Conservation (phyloP, 2,888 invertebrate species). For the Bedellia somnulentella region DNA sequence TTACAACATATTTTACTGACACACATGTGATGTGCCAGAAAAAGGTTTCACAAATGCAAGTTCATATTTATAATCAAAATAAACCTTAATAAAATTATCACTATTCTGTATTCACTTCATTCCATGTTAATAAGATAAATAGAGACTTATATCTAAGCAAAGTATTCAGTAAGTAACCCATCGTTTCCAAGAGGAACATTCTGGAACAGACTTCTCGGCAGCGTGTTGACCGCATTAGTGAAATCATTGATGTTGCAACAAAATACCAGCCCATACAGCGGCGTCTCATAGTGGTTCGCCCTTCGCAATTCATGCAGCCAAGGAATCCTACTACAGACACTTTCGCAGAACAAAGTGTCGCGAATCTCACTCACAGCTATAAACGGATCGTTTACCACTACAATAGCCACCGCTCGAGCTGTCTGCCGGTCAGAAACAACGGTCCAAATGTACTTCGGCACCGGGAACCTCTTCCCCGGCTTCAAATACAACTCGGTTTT, state of each 20-base stretch:
- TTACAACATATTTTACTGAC: too few relatives aligned
- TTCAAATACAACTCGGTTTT: conserved; percentile 13
- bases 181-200: conserved; percentile 17
- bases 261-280: conserved; percentile 34
- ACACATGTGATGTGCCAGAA: too few relatives aligned
- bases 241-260: conserved; percentile 34
- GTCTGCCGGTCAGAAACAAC: conserved; percentile 19
- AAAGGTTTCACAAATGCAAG: too few relatives aligned
- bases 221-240: conserved; percentile 19
- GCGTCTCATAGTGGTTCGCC: conserved; percentile 33
- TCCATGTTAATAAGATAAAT: too few relatives aligned
- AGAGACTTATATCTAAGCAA: too few relatives aligned
- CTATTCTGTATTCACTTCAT: neutral
- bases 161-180: conserved; percentile 29
- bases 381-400: conserved; percentile 42
- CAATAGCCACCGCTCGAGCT: conserved; percentile 22
- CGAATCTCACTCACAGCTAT: conserved; percentile 43
- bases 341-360: conserved; percentile 37
- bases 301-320: conserved; percentile 29
- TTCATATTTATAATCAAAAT: too few relatives aligned
- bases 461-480: conserved; percentile 28
- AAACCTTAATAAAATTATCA: neutral
- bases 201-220: conserved; percentile 18
- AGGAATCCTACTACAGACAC: conserved; percentile 25
- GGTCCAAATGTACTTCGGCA: conserved; percentile 41